These are phyloP conservation scores for Casuarius casuarius DNA, from an alignment of 2,113 vertebrate genomes.

Conservation along the genomic window DNA sequence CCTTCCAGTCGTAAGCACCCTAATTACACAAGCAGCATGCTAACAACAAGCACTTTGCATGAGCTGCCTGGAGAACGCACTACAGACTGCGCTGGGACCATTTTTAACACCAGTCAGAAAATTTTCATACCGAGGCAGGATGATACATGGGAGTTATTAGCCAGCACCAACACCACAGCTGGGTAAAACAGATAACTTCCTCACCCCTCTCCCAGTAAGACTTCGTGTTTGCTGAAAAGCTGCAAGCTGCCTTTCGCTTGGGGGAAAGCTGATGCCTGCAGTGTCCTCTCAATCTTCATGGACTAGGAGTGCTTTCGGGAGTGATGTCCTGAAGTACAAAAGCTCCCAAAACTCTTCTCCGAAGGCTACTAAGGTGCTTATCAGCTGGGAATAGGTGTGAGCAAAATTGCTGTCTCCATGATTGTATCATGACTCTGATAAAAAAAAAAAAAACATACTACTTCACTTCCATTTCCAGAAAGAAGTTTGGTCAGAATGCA, in stretches of 20 bases:
- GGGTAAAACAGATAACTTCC: constrained; percentile 78
- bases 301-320: neutral
- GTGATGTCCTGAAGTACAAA: neutral
- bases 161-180: constrained; percentile 78
- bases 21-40: constrained; percentile 85
- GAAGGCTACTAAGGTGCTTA: neutral
- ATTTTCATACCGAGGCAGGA: constrained; percentile 75
- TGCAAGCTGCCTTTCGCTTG: neutral
- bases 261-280: neutral
- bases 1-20: constrained; percentile 82
- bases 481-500: neutral
- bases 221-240: constrained; percentile 23
- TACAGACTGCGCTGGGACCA: constrained; percentile 59
- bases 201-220: constrained; percentile 42
- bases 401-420: neutral
- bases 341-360: neutral
- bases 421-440: neutral
- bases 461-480: neutral
- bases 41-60: constrained; percentile 76
- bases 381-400: neutral
- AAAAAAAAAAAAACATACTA: neutral
- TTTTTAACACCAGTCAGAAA: constrained; percentile 75
- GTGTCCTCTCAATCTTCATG: neutral
- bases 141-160: constrained; percentile 88
- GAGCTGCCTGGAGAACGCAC: constrained; percentile 30